Evolutionary conservation across 2,888 invertebrate genomes (phyloP).

Genomic region (Stenchaetothrips biformis): DNA sequence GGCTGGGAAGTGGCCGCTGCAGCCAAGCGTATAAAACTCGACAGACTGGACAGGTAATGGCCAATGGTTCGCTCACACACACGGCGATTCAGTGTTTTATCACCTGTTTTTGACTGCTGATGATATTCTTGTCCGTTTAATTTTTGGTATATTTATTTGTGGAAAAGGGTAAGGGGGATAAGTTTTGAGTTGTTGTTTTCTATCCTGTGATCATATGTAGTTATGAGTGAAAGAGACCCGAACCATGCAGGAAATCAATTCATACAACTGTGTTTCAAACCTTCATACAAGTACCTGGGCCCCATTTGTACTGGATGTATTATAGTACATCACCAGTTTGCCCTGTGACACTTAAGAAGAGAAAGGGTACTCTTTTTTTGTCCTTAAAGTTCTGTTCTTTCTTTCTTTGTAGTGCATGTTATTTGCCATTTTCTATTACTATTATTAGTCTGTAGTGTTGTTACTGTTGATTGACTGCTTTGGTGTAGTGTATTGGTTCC

Average conservation of each 20-base stretch:
- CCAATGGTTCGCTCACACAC: neutral
- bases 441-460: neutral
- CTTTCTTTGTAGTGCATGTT: neutral
- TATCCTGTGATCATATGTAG: no score
- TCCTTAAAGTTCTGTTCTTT: neutral
- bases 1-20: slow-evolving; percentile 66
- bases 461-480: neutral
- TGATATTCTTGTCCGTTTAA: slow-evolving; percentile 29
- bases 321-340: no score
- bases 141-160: slow-evolving; percentile 27
- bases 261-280: no score
- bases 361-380: no score
- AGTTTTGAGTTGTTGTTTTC: neutral
- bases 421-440: neutral
- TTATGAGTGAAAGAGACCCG: neutral
- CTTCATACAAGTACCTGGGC: no score
- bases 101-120: slow-evolving; percentile 34
- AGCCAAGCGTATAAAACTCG: slow-evolving; percentile 66
- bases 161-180: neutral
- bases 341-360: no score
- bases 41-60: slow-evolving; percentile 62
- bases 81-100: neutral
- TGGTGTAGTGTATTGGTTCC: neutral
- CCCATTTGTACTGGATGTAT: no score
- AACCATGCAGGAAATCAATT: no score